These are phyloP conservation scores for Trididemnum clinides DNA, from an alignment of 23 tunicate genomes.

Conservation along the genomic window DNA sequence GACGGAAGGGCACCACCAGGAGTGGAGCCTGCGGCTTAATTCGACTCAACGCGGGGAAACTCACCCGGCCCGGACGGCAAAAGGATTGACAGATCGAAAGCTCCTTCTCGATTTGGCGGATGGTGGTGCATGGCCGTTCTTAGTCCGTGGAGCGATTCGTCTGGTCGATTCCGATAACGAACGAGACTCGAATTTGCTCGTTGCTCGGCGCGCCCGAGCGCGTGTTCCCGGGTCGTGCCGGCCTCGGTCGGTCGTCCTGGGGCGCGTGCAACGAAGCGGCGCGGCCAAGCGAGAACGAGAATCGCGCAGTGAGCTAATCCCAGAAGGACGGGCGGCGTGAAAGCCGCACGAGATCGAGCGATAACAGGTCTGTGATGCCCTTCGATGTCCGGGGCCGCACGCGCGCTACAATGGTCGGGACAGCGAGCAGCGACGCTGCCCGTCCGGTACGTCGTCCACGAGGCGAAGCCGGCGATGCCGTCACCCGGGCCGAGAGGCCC, in stretches of 20 bases:
- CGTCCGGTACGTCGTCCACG: too few relatives aligned
- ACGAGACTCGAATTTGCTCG: conserved; percentile 49
- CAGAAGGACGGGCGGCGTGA: conserved; percentile 73
- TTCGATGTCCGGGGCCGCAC: conserved; percentile 88
- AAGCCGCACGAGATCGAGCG: conserved; percentile 83
- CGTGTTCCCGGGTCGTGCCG: too few relatives aligned
- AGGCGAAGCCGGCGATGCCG: background rate
- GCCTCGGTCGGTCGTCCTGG: too few relatives aligned
- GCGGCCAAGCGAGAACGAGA: too few relatives aligned
- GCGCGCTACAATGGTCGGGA: conserved; percentile 63
- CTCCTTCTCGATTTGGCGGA: conserved; percentile 83
- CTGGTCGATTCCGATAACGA: conserved; percentile 60
- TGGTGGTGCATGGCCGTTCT: conserved; percentile 84
- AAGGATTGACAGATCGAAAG: conserved; percentile 86
- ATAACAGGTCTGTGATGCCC: conserved; percentile 87
- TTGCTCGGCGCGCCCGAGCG: too few relatives aligned
- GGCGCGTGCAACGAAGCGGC: too few relatives aligned
- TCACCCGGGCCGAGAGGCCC: conserved; percentile 37
- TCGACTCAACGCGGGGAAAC: conserved; percentile 75
- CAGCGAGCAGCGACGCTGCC: too few relatives aligned
- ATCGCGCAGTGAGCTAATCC: conserved; percentile 43
- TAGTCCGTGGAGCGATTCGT: conserved; percentile 59
- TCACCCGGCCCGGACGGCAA: conserved; percentile 85
- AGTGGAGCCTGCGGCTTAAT: conserved; percentile 81
- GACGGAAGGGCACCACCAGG: conserved; percentile 86